Evolutionary conservation across 2,113 vertebrate species (phyloP), one percentile per base, ranked within the genome.

Genomic region (Actinemys pallida): DNA sequence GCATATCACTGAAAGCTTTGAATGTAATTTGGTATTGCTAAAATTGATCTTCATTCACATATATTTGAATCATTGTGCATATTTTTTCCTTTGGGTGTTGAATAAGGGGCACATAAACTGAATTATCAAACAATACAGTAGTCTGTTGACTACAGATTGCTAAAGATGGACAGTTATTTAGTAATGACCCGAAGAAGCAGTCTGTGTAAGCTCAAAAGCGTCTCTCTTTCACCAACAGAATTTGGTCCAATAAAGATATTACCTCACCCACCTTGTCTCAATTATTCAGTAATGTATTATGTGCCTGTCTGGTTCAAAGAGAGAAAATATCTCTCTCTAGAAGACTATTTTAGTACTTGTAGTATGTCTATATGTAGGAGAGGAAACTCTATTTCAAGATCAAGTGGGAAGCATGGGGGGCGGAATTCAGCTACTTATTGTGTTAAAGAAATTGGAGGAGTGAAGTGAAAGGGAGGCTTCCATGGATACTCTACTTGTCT

Each of bases 401-500:
- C 20, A 62, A 62, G 59, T 62, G 29, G 59, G 59, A 31, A 62
- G 59, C 31, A 8, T 62, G 27, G 25, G 57, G 3, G 14, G 59
- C 6, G 31, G 25, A 29, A 35, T 62, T 62, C 5, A 31, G 11
- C 29, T 12, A 62, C 9, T 27, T 62, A 62, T 3, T 62, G 31
- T 31, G 24, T 62, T 62, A 31, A 62, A 85, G 53, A 54, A 78
- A 84, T 29, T 49, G 72, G 86, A 59, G 52, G 52, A 52, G 0
- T 0, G 59, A 8, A 79, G 27, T 0, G 5, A 82, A 13, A 89
- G 81, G 13, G 4, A 75, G 29, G 31, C 72, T 84, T 52, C 53
- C 65, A 82, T 47, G 62, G 91, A n/a, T 0, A 0, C 29, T 50
- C 14, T 62, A 8, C 29, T 39, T 56, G 27, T 22, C 69, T 6